Evolutionary conservation across 1,140 invertebrate species (phyloP), one percentile per base, ranked within the genome.

Genomic region (Ceratina japonica): DNA sequence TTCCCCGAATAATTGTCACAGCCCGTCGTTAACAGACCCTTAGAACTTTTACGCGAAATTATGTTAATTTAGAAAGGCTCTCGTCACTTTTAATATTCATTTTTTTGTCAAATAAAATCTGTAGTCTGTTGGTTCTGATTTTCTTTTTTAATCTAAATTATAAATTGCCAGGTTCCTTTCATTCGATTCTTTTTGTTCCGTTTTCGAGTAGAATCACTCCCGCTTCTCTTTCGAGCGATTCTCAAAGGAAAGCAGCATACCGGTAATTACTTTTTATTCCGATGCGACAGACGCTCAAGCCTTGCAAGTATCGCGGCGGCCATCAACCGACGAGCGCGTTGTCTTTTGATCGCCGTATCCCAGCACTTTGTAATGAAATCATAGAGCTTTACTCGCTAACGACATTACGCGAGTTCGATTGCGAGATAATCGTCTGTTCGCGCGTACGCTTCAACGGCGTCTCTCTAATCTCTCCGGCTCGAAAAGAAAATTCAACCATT

Each of bases 311-410:
- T 44, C 56, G 31, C 31, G 24, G 16, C 22, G 66, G 49, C 54
- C 66, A 52, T 24, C 58, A 16, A 22, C 37, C 49, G 70, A 24
- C 54, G 31, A 59, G 54, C 31, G 31, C 22, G 18, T 61, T 72
- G 31, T 72, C 20, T 61, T 72, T n/a, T 10, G 20, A 61, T 8
- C 70, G 22, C 37, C 20, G 70, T 59, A 59, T 71, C 31, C 37
- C 16, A 72, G 37, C 37, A n/a, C 20, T n/a, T 61, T 49, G 22
- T 72, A 72, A 72, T 72, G 70, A 72, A 72, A 72, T 72, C 70
- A 61, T 44, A 72, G 56, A 72, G 58, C 56, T 72, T 72, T 37
- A 52, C 3, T 52, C n/a, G 59, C 24, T 64, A 74, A 74, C 44
- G 59, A 64, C 20, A 54, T 74, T 74, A 64, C 59, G 61, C 61